Evolutionary conservation across 2,113 vertebrate genomes (phyloP), one percentile per base, ranked within the genome.

Genomic region (Tylochromis polylepis): DNA sequence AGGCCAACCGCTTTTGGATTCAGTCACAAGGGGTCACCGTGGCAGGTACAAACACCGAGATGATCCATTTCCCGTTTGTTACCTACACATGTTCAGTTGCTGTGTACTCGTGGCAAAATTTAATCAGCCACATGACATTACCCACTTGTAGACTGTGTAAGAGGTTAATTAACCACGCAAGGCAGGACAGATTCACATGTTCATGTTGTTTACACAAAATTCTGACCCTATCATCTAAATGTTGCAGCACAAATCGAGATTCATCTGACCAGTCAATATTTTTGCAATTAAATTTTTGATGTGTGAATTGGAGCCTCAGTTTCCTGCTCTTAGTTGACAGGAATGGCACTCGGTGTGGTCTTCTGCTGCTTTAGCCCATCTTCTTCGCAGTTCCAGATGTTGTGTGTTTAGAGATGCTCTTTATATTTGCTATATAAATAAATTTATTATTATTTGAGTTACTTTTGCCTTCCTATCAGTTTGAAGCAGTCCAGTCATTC

Each of bases 311-410:
- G 27, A 9, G 67, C 67, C 22, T 12, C 12, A 46, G 46, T 46
- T 14, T 46, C 43, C 43, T 18, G 65, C 38, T 72, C 38, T 46
- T 27, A 27, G 14, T 27, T 72, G 67, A 72, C 41, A 27, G 38
- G 41, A 43, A 27, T 72, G 67, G 9, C 22, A 29, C 41, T 27
- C 2, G 3, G 9, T 46, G 67, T 49, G 41, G 67, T 72, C 46
- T 72, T 72, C 38, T 72, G 38, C 14, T 72, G n/a, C 38, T 72
- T 43, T 46, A 72, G 0, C 22, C 22, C 5, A 46, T 46, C 38
- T 1, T 15, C 65, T 18, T 72, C 0, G 2, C 12, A 46, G 14
- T 72, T 1, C 16, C 41, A 18, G 22, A 49, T 49, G 22, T 27
- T 72, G 5, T 27, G 38, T 46, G 14, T 72, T 46, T 46, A 46